Conservation (phyloP, 1,140 invertebrate genomes). For the Diachasmimorpha longicaudata region DNA sequence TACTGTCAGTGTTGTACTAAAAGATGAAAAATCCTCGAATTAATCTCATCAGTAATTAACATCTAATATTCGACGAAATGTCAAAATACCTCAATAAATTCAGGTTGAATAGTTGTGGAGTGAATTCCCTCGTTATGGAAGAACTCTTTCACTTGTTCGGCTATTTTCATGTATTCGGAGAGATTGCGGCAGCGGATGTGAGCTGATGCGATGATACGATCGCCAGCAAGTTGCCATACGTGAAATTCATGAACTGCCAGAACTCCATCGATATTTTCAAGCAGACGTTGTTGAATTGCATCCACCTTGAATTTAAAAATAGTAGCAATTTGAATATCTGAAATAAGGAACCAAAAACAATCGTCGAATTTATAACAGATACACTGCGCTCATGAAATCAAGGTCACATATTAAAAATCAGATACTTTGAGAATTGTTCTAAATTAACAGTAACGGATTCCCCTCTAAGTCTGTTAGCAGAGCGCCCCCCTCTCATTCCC, state of each 20-base stretch:
- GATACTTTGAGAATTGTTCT: too few relatives aligned
- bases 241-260: slow-evolving; percentile 94
- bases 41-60: neutral
- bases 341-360: neutral
- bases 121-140: slow-evolving; percentile 93
- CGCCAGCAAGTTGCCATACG: slow-evolving; percentile 91
- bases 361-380: neutral
- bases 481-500: neutral
- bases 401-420: too few relatives aligned
- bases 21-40: too few relatives aligned
- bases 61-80: neutral
- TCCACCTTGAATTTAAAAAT: slow-evolving; percentile 68
- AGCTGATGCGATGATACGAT: slow-evolving; percentile 91
- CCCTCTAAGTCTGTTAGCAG: neutral
- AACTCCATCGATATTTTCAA: slow-evolving; percentile 88
- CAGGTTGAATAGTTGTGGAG: slow-evolving; percentile 92
- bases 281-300: slow-evolving; percentile 82
- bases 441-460: neutral
- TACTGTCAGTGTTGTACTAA: slow-evolving; percentile 63
- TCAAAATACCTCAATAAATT: slow-evolving; percentile 74
- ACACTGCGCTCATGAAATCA: too few relatives aligned
- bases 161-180: slow-evolving; percentile 90
- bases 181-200: slow-evolving; percentile 90
- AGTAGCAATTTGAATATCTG: neutral
- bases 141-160: slow-evolving; percentile 93